A percentile compares a stretch with the other conserved stretches of the same genome.
phyloP scores from a whole-genome alignment of 2,113 vertebrate species.

The Dipodomys merriami region DNA sequence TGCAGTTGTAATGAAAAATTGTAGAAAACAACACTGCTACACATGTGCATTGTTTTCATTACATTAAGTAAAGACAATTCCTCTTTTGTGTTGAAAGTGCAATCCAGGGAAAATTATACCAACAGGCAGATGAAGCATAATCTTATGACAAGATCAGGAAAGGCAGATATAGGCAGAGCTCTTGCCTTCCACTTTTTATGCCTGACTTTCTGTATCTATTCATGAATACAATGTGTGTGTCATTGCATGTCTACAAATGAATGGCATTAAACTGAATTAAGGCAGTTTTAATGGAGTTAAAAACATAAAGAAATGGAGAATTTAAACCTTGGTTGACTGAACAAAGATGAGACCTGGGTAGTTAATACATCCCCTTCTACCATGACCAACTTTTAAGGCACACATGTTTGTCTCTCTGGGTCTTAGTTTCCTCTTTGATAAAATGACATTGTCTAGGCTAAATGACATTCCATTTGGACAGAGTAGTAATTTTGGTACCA shows the following conservation, averaged over 20 bases:
- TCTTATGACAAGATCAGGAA: neutral
- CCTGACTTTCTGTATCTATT: neutral
- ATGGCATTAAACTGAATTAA: neutral
- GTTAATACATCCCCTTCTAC: neutral
- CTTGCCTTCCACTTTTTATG: neutral
- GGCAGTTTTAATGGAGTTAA: neutral
- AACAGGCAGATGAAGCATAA: neutral
- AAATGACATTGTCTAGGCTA: neutral
- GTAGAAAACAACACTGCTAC: conserved; percentile 62
- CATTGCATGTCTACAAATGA: neutral
- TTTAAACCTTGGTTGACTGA: neutral
- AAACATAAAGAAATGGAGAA: neutral
- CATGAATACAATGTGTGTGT: neutral
- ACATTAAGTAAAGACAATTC: conserved; percentile 75
- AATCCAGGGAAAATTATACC: conserved; percentile 51
- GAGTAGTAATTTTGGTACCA: neutral
- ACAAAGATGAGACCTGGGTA: neutral
- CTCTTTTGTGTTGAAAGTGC: conserved; percentile 61
- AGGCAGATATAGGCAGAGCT: neutral
- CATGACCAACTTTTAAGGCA: neutral
- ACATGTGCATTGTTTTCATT: conserved; percentile 70
- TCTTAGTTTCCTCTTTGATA: conserved; percentile 13
- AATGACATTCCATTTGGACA: neutral
- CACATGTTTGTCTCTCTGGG: neutral
- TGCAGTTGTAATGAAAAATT: conserved; percentile 75